A percentile compares a stretch with the other conserved stretches of the same genome.
Conservation (phyloP, 2,888 invertebrate genomes). For the Caenorhabditis wallacei region DNA sequence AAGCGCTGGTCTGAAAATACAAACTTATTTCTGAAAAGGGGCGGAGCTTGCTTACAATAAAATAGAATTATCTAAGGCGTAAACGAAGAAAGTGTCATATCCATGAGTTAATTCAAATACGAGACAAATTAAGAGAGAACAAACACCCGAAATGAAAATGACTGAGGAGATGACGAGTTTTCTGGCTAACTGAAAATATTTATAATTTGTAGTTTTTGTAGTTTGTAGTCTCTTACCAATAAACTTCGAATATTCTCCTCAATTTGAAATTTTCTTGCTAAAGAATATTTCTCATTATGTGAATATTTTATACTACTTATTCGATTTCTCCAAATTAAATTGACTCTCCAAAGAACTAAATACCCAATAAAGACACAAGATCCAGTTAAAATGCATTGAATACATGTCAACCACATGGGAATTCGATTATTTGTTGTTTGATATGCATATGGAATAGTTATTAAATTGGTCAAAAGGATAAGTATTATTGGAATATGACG, state of each 20-base stretch:
- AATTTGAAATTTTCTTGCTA: constrained; percentile 30
- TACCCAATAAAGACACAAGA: constrained; percentile 22
- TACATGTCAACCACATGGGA: constrained; percentile 18
- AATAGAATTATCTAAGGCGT: constrained; percentile 29
- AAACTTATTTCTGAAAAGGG: not conserved
- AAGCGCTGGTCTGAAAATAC: constrained; percentile 29
- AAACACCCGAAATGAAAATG: constrained; percentile 1
- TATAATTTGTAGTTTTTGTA: constrained; percentile 1
- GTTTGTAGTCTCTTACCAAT: constrained; percentile 7
- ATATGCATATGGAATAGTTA: constrained; percentile 34
- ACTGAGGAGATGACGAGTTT: constrained; percentile 14
- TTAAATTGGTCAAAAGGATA: constrained; percentile 4
- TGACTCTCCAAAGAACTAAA: constrained; percentile 33
- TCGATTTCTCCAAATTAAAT: constrained; percentile 30
- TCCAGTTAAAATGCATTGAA: constrained; percentile 29
- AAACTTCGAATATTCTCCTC: constrained; percentile 29
- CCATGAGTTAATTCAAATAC: constrained; percentile 21
- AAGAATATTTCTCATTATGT: constrained; percentile 27
- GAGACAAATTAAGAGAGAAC: not conserved
- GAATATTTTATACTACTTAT: constrained; percentile 5
- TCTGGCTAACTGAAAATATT: constrained; percentile 12
- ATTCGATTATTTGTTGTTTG: constrained; percentile 27
- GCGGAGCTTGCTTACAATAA: constrained; percentile 6
- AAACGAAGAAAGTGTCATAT: constrained; percentile 24
- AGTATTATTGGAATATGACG: constrained; percentile 41